A percentile compares a stretch with the other conserved stretches of the same genome.
phyloP scores from a whole-genome alignment of 2,888 invertebrate genomes.

The Agrotis ipsilon region DNA sequence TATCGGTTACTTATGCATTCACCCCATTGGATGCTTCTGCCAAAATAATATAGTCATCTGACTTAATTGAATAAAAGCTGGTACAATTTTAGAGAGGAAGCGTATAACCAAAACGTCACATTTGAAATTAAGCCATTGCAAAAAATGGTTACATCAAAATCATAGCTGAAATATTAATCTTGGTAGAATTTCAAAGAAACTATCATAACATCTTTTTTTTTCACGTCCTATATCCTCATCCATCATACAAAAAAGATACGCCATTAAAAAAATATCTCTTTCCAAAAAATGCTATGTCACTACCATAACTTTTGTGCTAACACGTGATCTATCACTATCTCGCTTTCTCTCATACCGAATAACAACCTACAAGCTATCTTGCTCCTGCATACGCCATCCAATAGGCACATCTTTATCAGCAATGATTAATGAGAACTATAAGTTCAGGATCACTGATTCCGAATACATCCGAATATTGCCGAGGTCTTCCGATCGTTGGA shows the following conservation, averaged over 20 bases:
- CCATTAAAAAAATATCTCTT: constrained; percentile 14
- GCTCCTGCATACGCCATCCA: constrained; percentile 7
- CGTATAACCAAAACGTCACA: background rate
- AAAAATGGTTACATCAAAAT: background rate
- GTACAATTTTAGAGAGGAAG: constrained; percentile 9
- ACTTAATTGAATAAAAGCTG: constrained; percentile 30
- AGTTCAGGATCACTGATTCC: constrained; percentile 36
- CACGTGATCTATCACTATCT: background rate
- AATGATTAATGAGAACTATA: constrained; percentile 61
- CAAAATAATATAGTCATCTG: constrained; percentile 32
- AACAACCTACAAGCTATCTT: background rate
- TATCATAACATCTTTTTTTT: constrained; percentile 9
- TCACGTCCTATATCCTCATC: background rate
- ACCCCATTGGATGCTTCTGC: background rate
- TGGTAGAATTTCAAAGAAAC: background rate
- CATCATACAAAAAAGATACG: constrained; percentile 24
- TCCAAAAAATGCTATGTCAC: constrained; percentile 26
- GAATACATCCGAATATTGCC: constrained; percentile 31
- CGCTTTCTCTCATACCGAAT: constrained; percentile 6
- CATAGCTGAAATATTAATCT: background rate
- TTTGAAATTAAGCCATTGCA: background rate
- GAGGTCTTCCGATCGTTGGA: constrained; percentile 30
- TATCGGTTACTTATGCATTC: constrained; percentile 14
- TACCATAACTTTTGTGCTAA: constrained; percentile 3
- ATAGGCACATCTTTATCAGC: constrained; percentile 49